Conservation (phyloP, 2,113 vertebrate species). For the Dasyurus viverrinus region DNA sequence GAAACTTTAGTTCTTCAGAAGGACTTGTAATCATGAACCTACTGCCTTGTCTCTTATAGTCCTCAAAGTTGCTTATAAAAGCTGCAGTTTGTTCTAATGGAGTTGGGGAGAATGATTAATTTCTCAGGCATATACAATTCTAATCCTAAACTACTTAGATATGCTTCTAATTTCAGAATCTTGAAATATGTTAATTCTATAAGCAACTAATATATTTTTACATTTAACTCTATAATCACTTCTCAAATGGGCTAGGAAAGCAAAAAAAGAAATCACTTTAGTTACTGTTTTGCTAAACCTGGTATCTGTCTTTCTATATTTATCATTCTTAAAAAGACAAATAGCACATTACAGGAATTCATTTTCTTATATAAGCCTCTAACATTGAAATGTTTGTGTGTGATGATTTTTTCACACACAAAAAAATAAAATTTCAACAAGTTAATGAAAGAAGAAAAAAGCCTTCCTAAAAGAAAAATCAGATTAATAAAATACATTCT, state of each 20-base stretch:
- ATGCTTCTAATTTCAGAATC: not conserved
- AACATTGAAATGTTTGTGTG: no score
- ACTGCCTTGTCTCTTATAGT: not conserved
- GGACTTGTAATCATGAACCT: not conserved
- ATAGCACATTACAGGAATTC: not conserved
- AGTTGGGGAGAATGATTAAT: not conserved
- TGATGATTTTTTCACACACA: no score
- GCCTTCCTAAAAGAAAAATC: no score
- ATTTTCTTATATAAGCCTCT: not conserved
- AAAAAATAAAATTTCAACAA: no score
- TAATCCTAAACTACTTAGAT: not conserved
- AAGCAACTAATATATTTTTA: not conserved
- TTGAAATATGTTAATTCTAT: not conserved
- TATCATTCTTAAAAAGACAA: not conserved
- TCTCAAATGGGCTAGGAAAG: conserved; percentile 6
- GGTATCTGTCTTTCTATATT: no score
- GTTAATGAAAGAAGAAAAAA: no score
- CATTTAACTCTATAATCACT: conserved; percentile 12
- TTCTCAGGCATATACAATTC: not conserved
- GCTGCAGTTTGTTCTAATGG: not conserved
- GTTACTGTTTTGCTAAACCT: no score
- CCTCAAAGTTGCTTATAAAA: not conserved
- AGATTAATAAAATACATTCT: no score
- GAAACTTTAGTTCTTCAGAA: conserved; percentile 8
- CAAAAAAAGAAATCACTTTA: not conserved